Conservation (phyloP, 2,113 vertebrate species). For the Nyctereutes procyonoides region DNA sequence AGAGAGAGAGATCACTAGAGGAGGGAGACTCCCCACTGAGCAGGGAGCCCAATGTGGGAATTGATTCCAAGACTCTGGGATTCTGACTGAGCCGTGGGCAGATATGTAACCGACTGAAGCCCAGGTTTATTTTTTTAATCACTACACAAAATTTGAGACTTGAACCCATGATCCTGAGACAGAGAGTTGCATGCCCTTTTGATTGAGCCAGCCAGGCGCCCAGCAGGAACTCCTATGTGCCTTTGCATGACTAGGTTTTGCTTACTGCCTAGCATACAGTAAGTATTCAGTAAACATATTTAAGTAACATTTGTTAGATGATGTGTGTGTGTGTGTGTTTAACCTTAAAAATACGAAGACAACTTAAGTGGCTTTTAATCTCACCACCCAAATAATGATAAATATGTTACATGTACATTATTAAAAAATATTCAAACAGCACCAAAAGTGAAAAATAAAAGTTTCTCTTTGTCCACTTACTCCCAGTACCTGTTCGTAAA, state of each 20-base stretch:
- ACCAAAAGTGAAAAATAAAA: conserved; percentile 6
- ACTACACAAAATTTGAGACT: too few relatives aligned
- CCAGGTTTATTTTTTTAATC: too few relatives aligned
- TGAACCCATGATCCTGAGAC: too few relatives aligned
- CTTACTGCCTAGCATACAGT: background rate
- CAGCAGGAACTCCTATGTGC: background rate
- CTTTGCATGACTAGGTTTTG: background rate
- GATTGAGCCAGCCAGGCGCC: background rate
- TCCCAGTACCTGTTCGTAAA: background rate
- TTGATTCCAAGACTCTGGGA: too few relatives aligned
- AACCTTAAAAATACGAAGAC: background rate
- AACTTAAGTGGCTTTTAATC: background rate
- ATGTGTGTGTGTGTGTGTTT: background rate
- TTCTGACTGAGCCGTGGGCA: too few relatives aligned
- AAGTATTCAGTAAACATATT: background rate
- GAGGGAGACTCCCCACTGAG: too few relatives aligned
- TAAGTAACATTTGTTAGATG: background rate
- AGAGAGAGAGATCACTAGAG: too few relatives aligned
- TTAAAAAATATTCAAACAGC: background rate
- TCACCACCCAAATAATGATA: background rate
- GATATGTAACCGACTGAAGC: too few relatives aligned
- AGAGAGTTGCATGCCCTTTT: too few relatives aligned
- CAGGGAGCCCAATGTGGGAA: too few relatives aligned
- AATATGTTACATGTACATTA: background rate
- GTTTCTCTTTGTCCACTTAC: background rate